Evolutionary conservation across 2,113 vertebrate genomes (phyloP), one percentile per base, ranked within the genome.

Genomic region (Acanthisitta chloris): DNA sequence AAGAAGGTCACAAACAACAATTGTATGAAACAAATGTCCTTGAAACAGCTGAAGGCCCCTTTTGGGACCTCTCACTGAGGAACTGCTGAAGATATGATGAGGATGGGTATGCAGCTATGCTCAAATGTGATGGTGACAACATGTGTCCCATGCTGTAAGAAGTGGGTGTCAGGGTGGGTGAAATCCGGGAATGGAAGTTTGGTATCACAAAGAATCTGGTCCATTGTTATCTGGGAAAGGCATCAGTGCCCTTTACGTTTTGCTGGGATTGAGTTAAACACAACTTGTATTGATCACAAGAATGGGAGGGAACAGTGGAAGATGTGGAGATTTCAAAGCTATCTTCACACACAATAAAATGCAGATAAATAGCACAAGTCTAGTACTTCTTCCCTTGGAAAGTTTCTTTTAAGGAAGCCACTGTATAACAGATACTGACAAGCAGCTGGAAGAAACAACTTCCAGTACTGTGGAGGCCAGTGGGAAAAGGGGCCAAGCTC

Each of bases 371-470:
- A 81, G 11, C 25, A 46, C 34, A 81, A 54, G 19, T 20, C 29
- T 74, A 54, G 42, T 34, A 33, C 54, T 73, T 85, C 52, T 82
- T 83, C 67, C 24, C 52, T 71, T 48, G 38, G 36, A 55, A 90
- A 88, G 7, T 66, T 86, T 78, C 28, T 94, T 81, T 74, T 72
- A 66, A 91, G 89, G 78, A 90, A 94, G 43, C 58, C 62, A 66
- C 74, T 87, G 69, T 93, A 87, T 51, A 96, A 81, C 71, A 96
- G 62, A 94, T 36, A 90, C 83, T 89, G 85, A 87, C 85, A 94
- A 84, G 70, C 69, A 86, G 86, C 48, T 94, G 78, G 78, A 96
- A 90, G 52, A 64, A 95, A 79, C 83, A 86, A n/a, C 74, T 82
- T 93, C 48, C 77, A 90, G 49, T 81, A 54, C 62, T 2, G 12